Base-by-base conservation (phyloP, 1,140 invertebrate genomes). In the Pachyrhynchus sulphureomaculatus region DNA sequence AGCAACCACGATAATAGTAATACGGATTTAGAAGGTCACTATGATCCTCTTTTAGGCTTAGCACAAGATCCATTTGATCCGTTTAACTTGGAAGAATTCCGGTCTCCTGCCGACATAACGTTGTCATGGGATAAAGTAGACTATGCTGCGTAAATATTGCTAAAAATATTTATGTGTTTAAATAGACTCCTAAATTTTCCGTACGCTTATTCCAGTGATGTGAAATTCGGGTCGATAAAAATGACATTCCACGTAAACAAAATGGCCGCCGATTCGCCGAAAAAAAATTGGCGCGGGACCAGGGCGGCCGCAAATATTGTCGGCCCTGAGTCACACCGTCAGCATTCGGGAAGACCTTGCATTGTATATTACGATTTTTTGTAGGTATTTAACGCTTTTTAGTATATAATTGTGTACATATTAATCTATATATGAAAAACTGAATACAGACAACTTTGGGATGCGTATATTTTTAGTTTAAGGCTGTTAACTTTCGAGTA, bases 31-130 rank as follows among this genome's bases (percentile, higher is more conserved):
- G 60, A 52, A 5, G 4, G 29, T 13, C 74, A 83, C 1, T 84
- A 84, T 55, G 86, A 88, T 70, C 86, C 86, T 2, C 66, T 88
- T 24, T 75, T 87, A 12, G 77, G 78, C 10, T 83, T 84, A 60
- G 82, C 80, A 81, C 81, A 57, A 82, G 85, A 58, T 85, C 86
- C 86, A 0, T 84, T 88, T 63, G 86, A 88, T 75, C 78, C 88
- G 15, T 89, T 88, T 74, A 85, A 83, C 65, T 84, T 88, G 69
- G 86, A 88, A 45, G 88, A 89, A 51, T 86, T 88, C 64, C 84
- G 83, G 64, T 77, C 84, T 2, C 54, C 72, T 6, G 77, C 81
- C 20, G 86, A 86, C 60, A 62, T 84, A 5, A 74, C 73, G 2
- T 70, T 71, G 34, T 65, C 74, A 15, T 86, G 84, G 84, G 85